Conservation (phyloP, 2,113 vertebrate genomes). For the Triplophysa siluroides region DNA sequence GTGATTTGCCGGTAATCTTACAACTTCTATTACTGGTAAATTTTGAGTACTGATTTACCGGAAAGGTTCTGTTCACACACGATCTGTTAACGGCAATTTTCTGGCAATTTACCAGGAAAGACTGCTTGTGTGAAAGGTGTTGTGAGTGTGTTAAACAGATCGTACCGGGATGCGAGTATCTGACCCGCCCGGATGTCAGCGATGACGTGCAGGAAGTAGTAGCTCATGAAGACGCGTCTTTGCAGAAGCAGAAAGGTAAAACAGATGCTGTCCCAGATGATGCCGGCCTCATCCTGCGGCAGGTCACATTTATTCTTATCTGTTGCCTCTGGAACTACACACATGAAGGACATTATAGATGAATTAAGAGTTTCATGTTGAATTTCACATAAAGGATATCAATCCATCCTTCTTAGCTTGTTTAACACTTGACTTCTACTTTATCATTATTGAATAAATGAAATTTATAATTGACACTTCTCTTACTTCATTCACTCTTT, state of each 20-base stretch:
- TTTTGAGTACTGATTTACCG: no score
- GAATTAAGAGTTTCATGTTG: background rate
- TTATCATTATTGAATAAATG: no score
- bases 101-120: no score
- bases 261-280: conserved; percentile 99
- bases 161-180: conserved; percentile 93
- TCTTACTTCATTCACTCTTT: no score
- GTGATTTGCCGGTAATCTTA: no score
- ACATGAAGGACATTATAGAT: background rate
- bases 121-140: background rate
- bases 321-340: background rate
- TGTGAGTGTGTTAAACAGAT: background rate
- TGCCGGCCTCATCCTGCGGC: conserved; percentile 89
- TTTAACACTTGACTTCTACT: no score
- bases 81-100: no score
- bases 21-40: no score
- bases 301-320: conserved; percentile 73
- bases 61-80: no score
- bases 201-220: conserved; percentile 97
- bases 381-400: background rate
- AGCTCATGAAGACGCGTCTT: conserved; percentile 98
- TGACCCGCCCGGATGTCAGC: conserved; percentile 97
- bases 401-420: no score
- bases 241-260: conserved; percentile 96
- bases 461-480: no score